phyloP scores from a whole-genome alignment of 2,888 invertebrate species.

The Acanthosepion pharaonis region DNA sequence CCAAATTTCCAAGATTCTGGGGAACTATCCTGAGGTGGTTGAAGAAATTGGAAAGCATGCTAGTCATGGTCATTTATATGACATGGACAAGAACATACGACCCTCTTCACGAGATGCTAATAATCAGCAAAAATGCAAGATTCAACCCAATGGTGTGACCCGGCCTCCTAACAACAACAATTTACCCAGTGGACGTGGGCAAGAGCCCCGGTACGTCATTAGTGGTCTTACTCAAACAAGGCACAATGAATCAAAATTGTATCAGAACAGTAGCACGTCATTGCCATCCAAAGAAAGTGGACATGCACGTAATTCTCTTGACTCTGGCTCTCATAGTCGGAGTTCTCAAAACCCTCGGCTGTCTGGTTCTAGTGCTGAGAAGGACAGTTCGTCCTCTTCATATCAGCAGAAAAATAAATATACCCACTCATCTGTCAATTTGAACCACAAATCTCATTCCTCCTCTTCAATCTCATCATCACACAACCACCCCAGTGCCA shows the following conservation, averaged over 20 bases:
- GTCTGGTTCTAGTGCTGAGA: neutral
- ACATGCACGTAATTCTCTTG: neutral
- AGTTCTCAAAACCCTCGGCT: neutral
- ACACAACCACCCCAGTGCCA: conserved; percentile 1
- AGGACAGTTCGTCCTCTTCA: neutral
- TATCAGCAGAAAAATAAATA: conserved; percentile 33
- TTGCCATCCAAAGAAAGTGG: neutral
- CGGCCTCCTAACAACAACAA: neutral
- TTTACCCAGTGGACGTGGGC: neutral
- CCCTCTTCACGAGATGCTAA: neutral
- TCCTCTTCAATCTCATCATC: neutral
- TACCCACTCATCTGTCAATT: neutral
- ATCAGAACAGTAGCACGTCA: neutral
- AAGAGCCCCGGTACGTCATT: neutral
- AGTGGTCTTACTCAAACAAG: neutral
- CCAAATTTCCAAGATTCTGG: neutral
- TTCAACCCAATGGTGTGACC: neutral
- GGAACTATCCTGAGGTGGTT: neutral
- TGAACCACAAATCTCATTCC: neutral
- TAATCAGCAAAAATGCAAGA: neutral
- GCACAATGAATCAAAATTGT: neutral
- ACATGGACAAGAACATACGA: neutral
- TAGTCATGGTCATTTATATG: neutral
- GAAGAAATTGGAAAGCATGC: neutral
- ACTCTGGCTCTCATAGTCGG: neutral